Evolutionary conservation across 1,140 invertebrate genomes (phyloP).

Genomic region (Dryas iulia): DNA sequence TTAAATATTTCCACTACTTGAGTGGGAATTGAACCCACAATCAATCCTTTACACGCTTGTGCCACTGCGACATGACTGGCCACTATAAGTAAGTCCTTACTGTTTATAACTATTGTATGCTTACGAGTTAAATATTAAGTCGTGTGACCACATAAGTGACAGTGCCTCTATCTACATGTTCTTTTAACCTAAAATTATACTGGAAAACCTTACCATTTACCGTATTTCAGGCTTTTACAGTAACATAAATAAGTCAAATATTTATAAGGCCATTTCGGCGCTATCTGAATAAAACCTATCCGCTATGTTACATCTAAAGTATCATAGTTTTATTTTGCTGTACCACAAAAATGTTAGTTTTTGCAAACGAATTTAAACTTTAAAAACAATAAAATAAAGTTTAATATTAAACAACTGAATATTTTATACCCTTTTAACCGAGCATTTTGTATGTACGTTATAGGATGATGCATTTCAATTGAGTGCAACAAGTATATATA

Average conservation of each 20-base stretch:
- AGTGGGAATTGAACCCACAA: no score
- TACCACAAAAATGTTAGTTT: neutral
- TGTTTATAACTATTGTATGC: no score
- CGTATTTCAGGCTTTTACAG: no score
- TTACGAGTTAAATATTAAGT: no score
- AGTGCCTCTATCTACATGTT: no score
- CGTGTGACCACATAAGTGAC: no score
- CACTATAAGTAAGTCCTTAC: no score
- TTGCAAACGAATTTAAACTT: neutral
- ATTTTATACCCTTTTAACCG: neutral
- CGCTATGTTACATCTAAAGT: conserved; percentile 8
- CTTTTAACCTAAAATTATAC: no score
- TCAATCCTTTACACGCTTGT: no score
- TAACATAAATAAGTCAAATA: neutral
- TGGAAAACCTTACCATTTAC: no score
- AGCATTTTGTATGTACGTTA: neutral
- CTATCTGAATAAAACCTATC: neutral
- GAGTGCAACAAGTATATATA: conserved; percentile 11
- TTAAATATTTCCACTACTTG: no score
- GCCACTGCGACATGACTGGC: no score
- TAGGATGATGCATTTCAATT: neutral
- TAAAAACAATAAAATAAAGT: neutral
- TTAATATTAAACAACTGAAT: neutral
- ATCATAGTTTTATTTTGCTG: conserved; percentile 13
- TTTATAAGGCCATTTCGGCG: neutral